These are phyloP conservation scores for Protobothrops flavoviridis DNA, from an alignment of 2,113 vertebrate species.

Conservation along the genomic window DNA sequence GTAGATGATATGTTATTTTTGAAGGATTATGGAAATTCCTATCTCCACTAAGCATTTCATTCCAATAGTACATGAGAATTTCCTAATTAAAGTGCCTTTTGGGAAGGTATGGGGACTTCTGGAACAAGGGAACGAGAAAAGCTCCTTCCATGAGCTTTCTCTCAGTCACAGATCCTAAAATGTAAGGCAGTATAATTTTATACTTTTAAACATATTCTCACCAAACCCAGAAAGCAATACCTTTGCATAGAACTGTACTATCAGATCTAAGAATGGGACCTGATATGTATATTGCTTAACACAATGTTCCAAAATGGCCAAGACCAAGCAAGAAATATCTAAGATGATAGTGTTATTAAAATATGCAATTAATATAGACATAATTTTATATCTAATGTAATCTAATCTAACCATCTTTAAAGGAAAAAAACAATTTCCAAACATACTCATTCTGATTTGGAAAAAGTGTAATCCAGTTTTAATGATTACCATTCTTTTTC, in stretches of 20 bases:
- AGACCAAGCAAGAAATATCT: not conserved
- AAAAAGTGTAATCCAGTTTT: not conserved
- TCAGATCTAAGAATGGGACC: not conserved
- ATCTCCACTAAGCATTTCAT: not conserved
- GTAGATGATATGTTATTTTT: not conserved
- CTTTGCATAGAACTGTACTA: not conserved
- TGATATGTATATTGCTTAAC: not conserved
- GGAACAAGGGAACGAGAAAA: not conserved
- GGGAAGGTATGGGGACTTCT: not conserved
- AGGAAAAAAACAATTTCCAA: not conserved
- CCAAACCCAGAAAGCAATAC: not conserved
- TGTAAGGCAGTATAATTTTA: not conserved
- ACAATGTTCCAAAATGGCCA: not conserved
- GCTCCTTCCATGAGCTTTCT: not conserved
- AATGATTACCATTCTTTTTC: not conserved
- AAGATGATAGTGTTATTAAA: not conserved
- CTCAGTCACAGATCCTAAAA: not conserved
- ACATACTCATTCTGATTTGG: not conserved
- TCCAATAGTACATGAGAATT: not conserved
- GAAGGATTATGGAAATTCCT: not conserved
- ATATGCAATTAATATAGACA: not conserved
- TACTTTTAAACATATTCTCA: not conserved
- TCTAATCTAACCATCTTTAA: not conserved
- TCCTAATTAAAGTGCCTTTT: not conserved
- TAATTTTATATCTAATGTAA: not conserved